These are phyloP conservation scores for Rhabdophis nuchalis DNA, from an alignment of 2,797 vertebrate species.

Conservation along the genomic window DNA sequence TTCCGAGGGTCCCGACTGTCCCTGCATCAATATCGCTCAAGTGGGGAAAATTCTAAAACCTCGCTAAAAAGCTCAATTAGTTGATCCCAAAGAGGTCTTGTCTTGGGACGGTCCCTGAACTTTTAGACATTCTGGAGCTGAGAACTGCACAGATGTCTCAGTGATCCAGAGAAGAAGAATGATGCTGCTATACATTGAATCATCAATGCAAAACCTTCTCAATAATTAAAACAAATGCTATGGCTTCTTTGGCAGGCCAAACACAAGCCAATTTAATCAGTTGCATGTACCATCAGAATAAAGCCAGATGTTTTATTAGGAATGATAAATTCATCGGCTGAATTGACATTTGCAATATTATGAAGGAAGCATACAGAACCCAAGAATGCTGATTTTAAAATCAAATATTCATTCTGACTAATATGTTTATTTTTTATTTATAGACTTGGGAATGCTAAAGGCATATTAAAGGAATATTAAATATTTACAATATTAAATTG, in stretches of 20 bases:
- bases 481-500: background rate
- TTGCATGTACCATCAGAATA: background rate
- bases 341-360: background rate
- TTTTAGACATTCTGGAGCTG: background rate
- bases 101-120: background rate
- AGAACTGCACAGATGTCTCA: background rate
- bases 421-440: background rate
- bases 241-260: background rate
- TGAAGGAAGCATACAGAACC: background rate
- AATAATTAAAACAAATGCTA: background rate
- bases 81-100: background rate
- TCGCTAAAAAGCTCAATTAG: background rate
- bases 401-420: background rate
- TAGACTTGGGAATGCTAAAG: slow-evolving; percentile 1
- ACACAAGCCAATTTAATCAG: background rate
- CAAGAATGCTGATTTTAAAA: background rate
- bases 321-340: background rate
- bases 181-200: background rate
- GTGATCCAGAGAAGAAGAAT: background rate
- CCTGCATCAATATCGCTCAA: background rate
- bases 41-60: background rate
- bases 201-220: background rate
- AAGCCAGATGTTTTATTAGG: background rate
- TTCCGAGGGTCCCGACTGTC: background rate
- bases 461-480: background rate